Evolutionary conservation across 2,888 invertebrate genomes (phyloP).

Genomic region (Prosopocoilus inquinatus): DNA sequence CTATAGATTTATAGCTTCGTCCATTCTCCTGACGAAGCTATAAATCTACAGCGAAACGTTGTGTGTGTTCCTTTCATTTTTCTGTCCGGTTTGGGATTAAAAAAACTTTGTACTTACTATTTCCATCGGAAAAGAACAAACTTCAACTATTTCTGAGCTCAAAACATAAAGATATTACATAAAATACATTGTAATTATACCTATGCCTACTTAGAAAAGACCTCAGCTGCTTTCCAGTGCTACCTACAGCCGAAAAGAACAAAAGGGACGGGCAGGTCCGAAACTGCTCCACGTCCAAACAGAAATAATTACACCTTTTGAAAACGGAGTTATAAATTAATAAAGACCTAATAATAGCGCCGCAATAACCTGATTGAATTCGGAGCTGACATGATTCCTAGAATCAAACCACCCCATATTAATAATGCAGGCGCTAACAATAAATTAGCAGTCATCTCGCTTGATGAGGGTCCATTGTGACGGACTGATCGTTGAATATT

Average conservation of each 20-base stretch:
- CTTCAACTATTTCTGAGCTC: too few species aligned
- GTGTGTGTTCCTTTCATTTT: too few species aligned
- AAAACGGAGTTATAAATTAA: constrained; percentile 24
- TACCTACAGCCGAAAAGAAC: background rate
- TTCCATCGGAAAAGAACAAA: too few species aligned
- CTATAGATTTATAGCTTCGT: too few species aligned
- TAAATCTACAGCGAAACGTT: too few species aligned
- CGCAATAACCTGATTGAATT: constrained; percentile 30
- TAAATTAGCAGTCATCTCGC: constrained; percentile 27
- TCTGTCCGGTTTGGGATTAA: too few species aligned
- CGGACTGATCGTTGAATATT: constrained; percentile 5
- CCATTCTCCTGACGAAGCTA: too few species aligned
- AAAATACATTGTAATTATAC: background rate
- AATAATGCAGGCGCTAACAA: constrained; percentile 33
- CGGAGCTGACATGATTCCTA: constrained; percentile 18
- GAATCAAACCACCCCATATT: constrained; percentile 24
- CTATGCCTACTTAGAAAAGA: background rate
- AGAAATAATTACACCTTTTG: constrained; percentile 15
- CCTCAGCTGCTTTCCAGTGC: background rate
- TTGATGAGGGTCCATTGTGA: constrained; percentile 23
- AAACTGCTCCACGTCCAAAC: background rate
- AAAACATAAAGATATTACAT: too few species aligned
- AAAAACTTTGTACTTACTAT: too few species aligned
- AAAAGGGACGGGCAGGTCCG: background rate
- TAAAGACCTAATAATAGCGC: constrained; percentile 29